Conservation (phyloP, 2,888 invertebrate genomes). For the Branchellion lobata region DNA sequence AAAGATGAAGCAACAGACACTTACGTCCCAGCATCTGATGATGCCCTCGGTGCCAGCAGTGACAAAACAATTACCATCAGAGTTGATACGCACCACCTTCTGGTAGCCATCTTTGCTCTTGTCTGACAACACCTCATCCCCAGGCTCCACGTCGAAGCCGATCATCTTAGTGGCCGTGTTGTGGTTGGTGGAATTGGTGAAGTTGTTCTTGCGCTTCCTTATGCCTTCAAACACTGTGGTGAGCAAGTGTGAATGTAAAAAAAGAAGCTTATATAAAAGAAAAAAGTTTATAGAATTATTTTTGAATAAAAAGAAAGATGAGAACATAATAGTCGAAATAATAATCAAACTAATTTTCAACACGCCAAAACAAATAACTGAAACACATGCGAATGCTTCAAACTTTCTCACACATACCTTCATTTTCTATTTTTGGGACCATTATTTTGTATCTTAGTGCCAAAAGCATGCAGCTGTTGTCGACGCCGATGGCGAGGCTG, state of each 20-base stretch:
- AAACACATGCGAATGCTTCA: too few species aligned
- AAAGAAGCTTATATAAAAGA: background rate
- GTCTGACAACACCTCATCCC: constrained; percentile 60
- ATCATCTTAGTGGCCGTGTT: constrained; percentile 55
- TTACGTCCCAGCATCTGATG: constrained; percentile 78
- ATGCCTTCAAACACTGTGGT: constrained; percentile 49
- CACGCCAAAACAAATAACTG: too few species aligned
- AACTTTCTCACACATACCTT: constrained; percentile 47
- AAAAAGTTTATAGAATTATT: background rate
- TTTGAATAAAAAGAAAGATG: background rate
- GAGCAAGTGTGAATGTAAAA: background rate
- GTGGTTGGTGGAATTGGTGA: constrained; percentile 45
- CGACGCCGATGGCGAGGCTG: constrained; percentile 84
- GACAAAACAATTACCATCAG: constrained; percentile 76
- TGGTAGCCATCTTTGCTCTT: constrained; percentile 72
- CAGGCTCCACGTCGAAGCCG: constrained; percentile 59
- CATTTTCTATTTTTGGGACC: constrained; percentile 53
- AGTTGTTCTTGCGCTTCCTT: constrained; percentile 53
- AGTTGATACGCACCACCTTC: constrained; percentile 79
- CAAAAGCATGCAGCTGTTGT: constrained; percentile 70
- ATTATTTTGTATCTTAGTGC: constrained; percentile 58
- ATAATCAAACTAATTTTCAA: too few species aligned
- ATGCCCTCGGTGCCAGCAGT: constrained; percentile 89
- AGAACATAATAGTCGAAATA: background rate
- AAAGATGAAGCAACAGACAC: too few species aligned